These are phyloP conservation scores for Pantherophis alleghaniensis DNA, from an alignment of 2,797 vertebrate genomes.

Conservation along the genomic window DNA sequence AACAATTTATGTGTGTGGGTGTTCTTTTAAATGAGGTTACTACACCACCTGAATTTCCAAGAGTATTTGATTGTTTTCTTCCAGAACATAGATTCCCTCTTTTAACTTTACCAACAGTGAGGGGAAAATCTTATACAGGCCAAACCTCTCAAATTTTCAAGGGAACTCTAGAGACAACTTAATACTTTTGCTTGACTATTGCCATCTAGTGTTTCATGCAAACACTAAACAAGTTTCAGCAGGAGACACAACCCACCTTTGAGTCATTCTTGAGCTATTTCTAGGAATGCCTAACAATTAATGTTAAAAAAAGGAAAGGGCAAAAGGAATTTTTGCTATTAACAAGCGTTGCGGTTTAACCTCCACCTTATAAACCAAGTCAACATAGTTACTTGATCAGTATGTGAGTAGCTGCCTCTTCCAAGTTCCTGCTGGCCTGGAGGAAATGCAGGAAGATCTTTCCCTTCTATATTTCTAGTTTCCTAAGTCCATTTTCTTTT, in stretches of 20 bases:
- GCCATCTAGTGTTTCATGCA: constrained; percentile 16
- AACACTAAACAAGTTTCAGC: neutral
- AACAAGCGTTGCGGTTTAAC: neutral
- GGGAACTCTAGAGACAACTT: neutral
- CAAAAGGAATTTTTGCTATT: neutral
- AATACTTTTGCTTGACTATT: constrained; percentile 9
- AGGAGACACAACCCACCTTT: neutral
- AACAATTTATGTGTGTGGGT: too few relatives aligned
- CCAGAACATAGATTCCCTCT: neutral
- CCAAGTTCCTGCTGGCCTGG: neutral
- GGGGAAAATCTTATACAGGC: neutral
- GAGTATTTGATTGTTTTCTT: neutral
- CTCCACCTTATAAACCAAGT: neutral
- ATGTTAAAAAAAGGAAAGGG: neutral
- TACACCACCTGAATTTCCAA: neutral
- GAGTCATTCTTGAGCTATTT: neutral
- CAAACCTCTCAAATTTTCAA: neutral
- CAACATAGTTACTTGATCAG: neutral
- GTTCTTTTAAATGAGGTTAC: neutral
- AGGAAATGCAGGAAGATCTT: neutral
- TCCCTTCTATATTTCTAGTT: neutral
- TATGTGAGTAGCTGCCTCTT: neutral
- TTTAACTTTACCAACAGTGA: neutral
- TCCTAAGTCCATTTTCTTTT: too few relatives aligned
- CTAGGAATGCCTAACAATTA: neutral